Conservation (phyloP, 2,888 invertebrate genomes). For the Tricholauxania praeusta region DNA sequence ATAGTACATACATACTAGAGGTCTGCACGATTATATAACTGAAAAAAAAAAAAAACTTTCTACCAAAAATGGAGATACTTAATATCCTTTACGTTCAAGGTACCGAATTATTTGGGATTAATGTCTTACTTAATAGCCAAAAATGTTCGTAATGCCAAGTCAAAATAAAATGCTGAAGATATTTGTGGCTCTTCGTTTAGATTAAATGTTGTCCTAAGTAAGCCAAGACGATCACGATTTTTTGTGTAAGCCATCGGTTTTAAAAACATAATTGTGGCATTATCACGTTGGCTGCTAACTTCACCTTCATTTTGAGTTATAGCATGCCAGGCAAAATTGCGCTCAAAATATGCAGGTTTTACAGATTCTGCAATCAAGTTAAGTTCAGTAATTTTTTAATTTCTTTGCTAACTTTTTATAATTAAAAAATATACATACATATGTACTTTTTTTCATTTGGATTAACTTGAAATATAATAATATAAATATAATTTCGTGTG, state of each 20-base stretch:
- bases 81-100: not conserved
- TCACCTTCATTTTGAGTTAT: constrained; percentile 82
- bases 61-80: not conserved
- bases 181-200: constrained; percentile 80
- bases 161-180: constrained; percentile 89
- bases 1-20: too few relatives aligned
- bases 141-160: constrained; percentile 80
- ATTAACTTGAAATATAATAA: too few relatives aligned
- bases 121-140: constrained; percentile 77
- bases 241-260: constrained; percentile 78
- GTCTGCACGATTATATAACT: too few relatives aligned
- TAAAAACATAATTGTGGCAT: constrained; percentile 81
- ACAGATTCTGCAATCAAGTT: constrained; percentile 70
- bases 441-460: too few relatives aligned
- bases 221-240: constrained; percentile 78
- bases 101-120: not conserved
- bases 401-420: too few relatives aligned
- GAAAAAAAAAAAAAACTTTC: too few relatives aligned
- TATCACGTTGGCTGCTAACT: constrained; percentile 80
- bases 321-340: constrained; percentile 90
- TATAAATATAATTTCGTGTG: too few relatives aligned
- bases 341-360: constrained; percentile 80
- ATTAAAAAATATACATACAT: too few relatives aligned
- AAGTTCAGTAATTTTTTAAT: not conserved
- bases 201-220: constrained; percentile 79